phyloP scores from a whole-genome alignment of 2,888 invertebrate genomes.

The Xanthorhoe designata region DNA sequence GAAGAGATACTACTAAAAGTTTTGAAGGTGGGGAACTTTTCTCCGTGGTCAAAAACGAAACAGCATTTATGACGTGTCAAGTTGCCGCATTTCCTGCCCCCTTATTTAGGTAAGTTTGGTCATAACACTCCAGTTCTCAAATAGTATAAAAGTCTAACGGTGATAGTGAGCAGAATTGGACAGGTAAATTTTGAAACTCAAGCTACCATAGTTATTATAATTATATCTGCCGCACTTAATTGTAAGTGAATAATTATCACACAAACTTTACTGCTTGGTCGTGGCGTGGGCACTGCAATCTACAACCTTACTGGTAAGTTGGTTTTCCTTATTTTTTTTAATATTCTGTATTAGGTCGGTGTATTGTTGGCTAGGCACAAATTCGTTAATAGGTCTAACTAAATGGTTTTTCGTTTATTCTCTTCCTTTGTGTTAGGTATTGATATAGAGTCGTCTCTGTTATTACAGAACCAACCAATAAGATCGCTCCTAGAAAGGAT shows the following conservation, averaged over 20 bases:
- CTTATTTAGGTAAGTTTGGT: slow-evolving; percentile 87
- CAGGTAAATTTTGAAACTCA: slow-evolving; percentile 77
- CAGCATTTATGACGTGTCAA: slow-evolving; percentile 88
- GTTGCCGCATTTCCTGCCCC: slow-evolving; percentile 89
- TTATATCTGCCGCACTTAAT: not conserved
- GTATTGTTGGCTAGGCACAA: not conserved
- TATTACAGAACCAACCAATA: slow-evolving; percentile 89
- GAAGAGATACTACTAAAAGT: slow-evolving; percentile 79
- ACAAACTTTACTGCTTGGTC: not conserved
- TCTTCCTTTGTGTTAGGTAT: slow-evolving; percentile 32
- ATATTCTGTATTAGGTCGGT: not conserved
- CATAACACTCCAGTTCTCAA: slow-evolving; percentile 45
- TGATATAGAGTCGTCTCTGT: slow-evolving; percentile 58
- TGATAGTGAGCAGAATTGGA: slow-evolving; percentile 88
- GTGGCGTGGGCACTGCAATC: not conserved
- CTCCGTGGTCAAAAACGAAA: slow-evolving; percentile 76
- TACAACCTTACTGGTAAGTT: slow-evolving; percentile 3
- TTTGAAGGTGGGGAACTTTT: slow-evolving; percentile 88
- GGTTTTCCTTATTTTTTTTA: not conserved
- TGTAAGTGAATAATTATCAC: not conserved
- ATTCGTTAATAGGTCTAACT: slow-evolving; percentile 1
- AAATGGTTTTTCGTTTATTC: not conserved
- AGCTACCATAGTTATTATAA: not conserved
- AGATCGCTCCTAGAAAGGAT: slow-evolving; percentile 86
- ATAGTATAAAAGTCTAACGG: slow-evolving; percentile 84